Conservation (phyloP, 2,888 invertebrate genomes). For the Synanthedon vespiformis region DNA sequence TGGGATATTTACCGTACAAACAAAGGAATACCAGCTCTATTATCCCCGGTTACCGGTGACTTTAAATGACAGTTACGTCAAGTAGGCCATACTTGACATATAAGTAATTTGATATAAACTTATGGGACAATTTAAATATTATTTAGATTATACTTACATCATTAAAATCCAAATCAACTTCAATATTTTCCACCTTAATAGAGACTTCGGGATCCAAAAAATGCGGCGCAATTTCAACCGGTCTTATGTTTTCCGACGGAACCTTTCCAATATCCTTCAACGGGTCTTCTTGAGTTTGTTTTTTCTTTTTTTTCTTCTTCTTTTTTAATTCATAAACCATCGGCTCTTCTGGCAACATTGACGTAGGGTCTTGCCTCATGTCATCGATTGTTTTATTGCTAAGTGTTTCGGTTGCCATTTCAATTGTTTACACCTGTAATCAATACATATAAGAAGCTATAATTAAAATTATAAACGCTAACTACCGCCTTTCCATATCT, state of each 20-base stretch:
- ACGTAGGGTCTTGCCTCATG: constrained; percentile 44
- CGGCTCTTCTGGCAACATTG: constrained; percentile 49
- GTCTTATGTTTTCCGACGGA: constrained; percentile 12
- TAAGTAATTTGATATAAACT: too few relatives aligned
- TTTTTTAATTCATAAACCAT: constrained; percentile 56
- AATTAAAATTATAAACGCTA: too few relatives aligned
- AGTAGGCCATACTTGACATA: too few relatives aligned
- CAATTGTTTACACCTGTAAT: too few relatives aligned
- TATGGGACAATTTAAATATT: too few relatives aligned
- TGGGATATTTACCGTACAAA: too few relatives aligned
- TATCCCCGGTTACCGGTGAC: too few relatives aligned
- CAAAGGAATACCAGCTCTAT: too few relatives aligned
- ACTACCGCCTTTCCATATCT: too few relatives aligned
- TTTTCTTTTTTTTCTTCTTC: constrained; percentile 52
- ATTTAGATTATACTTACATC: constrained; percentile 35
- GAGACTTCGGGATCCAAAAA: constrained; percentile 51
- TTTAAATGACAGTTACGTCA: too few relatives aligned
- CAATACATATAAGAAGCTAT: too few relatives aligned
- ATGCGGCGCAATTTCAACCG: constrained; percentile 4
- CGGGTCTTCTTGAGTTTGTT: constrained; percentile 41
- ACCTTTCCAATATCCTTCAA: constrained; percentile 42
- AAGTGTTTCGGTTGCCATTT: background rate
- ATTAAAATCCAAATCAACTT: constrained; percentile 56
- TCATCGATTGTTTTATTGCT: background rate
- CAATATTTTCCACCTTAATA: constrained; percentile 59